Evolutionary conservation across 92 coral and sea anemone genomes (phyloP).

Genomic region (Siderastrea radians): DNA sequence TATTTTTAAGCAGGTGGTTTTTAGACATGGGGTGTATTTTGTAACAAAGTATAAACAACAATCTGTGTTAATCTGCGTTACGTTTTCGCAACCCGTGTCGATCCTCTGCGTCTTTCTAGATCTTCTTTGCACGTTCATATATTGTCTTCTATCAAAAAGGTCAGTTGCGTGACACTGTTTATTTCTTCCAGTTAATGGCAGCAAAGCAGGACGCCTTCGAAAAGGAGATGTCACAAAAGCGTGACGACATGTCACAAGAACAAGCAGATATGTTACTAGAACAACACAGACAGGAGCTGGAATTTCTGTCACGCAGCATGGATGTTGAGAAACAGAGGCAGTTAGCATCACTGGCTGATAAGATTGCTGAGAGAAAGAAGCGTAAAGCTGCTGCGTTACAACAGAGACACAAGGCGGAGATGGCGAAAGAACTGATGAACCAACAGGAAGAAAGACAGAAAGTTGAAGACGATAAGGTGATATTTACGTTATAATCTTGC

Average conservation of each 20-base stretch:
- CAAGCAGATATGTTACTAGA: constrained; percentile 85
- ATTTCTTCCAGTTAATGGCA: constrained; percentile 69
- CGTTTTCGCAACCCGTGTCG: no score
- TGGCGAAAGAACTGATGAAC: constrained; percentile 88
- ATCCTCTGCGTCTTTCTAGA: no score
- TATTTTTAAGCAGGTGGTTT: no score
- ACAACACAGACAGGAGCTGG: constrained; percentile 90
- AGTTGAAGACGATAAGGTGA: constrained; percentile 84
- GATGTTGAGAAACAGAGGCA: constrained; percentile 94
- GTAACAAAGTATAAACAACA: no score
- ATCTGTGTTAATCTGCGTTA: no score
- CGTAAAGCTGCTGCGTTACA: constrained; percentile 86
- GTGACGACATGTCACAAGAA: constrained; percentile 83
- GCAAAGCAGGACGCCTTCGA: constrained; percentile 88
- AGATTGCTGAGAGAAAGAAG: constrained; percentile 86
- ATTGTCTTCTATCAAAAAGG: background rate
- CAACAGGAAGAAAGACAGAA: constrained; percentile 90
- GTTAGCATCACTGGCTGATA: constrained; percentile 81
- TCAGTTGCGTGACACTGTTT: background rate
- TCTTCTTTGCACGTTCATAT: no score
- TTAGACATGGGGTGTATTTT: no score
- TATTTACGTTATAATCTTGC: background rate
- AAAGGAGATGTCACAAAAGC: constrained; percentile 78
- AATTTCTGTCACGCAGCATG: constrained; percentile 87
- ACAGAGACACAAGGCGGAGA: constrained; percentile 86